These are phyloP conservation scores for Crotalus helleri DNA, from an alignment of 2,113 vertebrate species.

Conservation along the genomic window DNA sequence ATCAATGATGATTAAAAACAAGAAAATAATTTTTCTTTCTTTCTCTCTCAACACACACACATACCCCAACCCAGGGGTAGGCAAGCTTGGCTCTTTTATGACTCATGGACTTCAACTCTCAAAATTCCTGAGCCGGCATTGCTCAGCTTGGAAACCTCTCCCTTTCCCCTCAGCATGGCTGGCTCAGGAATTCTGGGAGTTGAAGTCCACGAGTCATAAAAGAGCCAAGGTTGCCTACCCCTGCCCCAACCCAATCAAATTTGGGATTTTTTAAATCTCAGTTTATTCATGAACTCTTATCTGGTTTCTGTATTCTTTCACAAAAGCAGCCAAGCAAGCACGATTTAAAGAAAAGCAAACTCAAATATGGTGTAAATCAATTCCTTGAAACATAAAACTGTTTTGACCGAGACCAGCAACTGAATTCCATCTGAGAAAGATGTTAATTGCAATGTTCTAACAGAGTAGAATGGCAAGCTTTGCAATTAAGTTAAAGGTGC, in stretches of 20 bases:
- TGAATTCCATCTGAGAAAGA: constrained; percentile 27
- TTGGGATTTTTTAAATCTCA: not conserved
- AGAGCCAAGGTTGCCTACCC: no score
- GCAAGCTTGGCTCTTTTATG: no score
- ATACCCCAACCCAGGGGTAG: not conserved
- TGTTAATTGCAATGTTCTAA: constrained; percentile 24
- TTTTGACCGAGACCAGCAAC: not conserved
- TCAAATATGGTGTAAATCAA: not conserved
- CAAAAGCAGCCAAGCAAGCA: not conserved
- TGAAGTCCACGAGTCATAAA: no score
- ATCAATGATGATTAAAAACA: not conserved
- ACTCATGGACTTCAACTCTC: no score
- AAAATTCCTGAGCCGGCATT: no score
- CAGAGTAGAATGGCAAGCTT: constrained; percentile 1
- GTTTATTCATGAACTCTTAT: not conserved
- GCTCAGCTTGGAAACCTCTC: no score
- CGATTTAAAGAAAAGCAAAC: not conserved
- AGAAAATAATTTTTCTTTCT: not conserved
- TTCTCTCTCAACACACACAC: not conserved
- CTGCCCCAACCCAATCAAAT: not conserved
- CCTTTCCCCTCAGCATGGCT: no score
- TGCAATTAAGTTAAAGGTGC: constrained; percentile 8
- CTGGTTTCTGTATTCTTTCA: not conserved
- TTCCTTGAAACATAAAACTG: constrained; percentile 8
- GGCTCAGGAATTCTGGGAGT: no score